Evolutionary conservation across 2,113 vertebrate species (phyloP), one percentile per base, ranked within the genome.

Genomic region (Erythrolamprus reginae): DNA sequence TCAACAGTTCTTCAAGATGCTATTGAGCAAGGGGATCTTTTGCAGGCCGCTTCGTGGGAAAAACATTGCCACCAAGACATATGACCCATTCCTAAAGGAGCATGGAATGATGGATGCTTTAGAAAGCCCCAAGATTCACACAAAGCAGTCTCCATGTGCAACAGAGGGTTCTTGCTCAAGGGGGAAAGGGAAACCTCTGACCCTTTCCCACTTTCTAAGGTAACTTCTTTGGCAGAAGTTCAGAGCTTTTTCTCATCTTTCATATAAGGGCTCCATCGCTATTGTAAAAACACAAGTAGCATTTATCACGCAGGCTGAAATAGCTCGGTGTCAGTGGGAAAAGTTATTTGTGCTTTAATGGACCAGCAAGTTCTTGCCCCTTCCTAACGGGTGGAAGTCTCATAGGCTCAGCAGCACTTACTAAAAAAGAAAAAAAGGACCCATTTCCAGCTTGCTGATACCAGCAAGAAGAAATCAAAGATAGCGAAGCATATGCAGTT

Each of bases 391-490:
- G 58, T 45, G 33, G 45, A 17, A 56, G 42, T 82, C 38, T 87
- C 87, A 82, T 42, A 58, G n/a, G 45, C 70, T 15, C 45, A 77
- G 65, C 12, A 9, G 33, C 28, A 48, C 33, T 53, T 82, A 42
- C 65, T 82, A 53, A 77, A 84, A 83, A 89, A 82, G 82, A 53
- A 77, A 84, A 83, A 89, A 82, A 86, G 65, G n/a, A 86, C n/a
- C 84, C 42, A 53, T 26, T 89, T 52, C 51, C 56, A 52, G 45
- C 26, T 55, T 58, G 84, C 84, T 92, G 89, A 83, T 45, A 5
- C 23, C 50, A 0, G 0, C 58, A 84, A 55, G 77, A 91, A 84
- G 93, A 93, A 95, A 26, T 93, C 93, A 94, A 94, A 94, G 91
- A 19, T 4, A 65, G 70, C 84, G 91, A 96, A 93, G 70, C 70